Conservation (phyloP, 1,140 invertebrate species). For the Oreohelix idahoensis region DNA sequence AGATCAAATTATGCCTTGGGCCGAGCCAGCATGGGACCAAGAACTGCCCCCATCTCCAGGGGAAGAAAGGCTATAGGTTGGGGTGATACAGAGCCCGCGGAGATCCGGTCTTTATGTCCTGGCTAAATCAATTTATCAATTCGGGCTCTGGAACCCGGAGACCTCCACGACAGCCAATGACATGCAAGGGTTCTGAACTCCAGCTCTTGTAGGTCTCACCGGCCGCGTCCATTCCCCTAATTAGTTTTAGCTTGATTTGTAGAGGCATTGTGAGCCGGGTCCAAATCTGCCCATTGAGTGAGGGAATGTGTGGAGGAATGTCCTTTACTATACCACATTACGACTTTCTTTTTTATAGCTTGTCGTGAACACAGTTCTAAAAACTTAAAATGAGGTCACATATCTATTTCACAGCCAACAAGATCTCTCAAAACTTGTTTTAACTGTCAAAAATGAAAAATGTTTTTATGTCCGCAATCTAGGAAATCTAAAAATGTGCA, state of each 20-base stretch:
- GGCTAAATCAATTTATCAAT: constrained; percentile 38
- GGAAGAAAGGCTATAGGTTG: constrained; percentile 18
- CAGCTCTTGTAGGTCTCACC: not conserved
- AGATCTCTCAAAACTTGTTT: too few species aligned
- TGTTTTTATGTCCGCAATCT: too few species aligned
- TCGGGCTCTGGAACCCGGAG: constrained; percentile 19
- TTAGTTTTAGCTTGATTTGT: constrained; percentile 39
- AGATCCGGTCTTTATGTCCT: constrained; percentile 13
- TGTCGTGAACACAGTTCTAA: too few species aligned
- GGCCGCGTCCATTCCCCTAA: constrained; percentile 25
- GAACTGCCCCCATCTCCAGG: constrained; percentile 1
- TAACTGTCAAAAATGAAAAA: too few species aligned
- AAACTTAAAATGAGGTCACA: too few species aligned
- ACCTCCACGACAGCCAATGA: constrained; percentile 22
- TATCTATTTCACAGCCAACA: too few species aligned
- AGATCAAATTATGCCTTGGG: constrained; percentile 26
- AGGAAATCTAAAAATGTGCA: too few species aligned
- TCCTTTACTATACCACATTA: too few species aligned
- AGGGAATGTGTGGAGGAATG: not conserved
- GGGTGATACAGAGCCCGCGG: not conserved
- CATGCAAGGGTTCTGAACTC: constrained; percentile 31
- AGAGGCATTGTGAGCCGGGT: constrained; percentile 27
- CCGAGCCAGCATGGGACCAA: constrained; percentile 3
- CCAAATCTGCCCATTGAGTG: not conserved
- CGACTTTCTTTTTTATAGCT: too few species aligned